Evolutionary conservation across 2,888 invertebrate genomes (phyloP).

Genomic region (Eristalinus sepulchralis): DNA sequence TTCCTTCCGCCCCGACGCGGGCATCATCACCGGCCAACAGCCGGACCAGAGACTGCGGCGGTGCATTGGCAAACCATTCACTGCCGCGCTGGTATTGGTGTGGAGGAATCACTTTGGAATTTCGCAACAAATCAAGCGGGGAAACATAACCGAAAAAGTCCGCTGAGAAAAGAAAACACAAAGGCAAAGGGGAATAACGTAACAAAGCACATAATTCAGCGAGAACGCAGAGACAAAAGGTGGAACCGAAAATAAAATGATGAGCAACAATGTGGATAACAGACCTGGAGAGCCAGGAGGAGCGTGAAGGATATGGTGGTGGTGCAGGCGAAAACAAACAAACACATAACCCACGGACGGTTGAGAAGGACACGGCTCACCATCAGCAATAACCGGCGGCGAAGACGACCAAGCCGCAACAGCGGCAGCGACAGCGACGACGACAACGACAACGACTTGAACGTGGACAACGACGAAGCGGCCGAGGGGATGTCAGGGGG

Average conservation of each 20-base stretch:
- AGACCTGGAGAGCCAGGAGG: slow-evolving; percentile 32
- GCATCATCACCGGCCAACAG: not conserved
- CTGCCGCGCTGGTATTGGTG: not conserved
- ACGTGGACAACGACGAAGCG: slow-evolving; percentile 29
- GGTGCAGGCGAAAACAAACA: slow-evolving; percentile 28
- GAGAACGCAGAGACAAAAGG: slow-evolving; percentile 54
- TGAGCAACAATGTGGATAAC: slow-evolving; percentile 50
- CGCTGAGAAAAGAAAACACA: not conserved
- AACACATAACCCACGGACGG: slow-evolving; percentile 8
- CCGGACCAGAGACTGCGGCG: not conserved
- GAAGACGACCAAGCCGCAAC: slow-evolving; percentile 23
- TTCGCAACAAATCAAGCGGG: slow-evolving; percentile 46
- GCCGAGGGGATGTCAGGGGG: slow-evolving; percentile 17
- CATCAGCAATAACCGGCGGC: not conserved
- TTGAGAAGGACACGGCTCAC: slow-evolving; percentile 20
- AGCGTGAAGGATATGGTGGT: slow-evolving; percentile 58
- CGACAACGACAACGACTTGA: slow-evolving; percentile 3
- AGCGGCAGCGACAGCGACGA: slow-evolving; percentile 9
- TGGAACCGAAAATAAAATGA: slow-evolving; percentile 58
- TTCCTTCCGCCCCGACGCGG: not conserved
- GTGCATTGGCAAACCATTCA: not conserved
- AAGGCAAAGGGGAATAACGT: not conserved
- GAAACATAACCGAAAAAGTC: not conserved
- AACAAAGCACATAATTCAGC: slow-evolving; percentile 23
- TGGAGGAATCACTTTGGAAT: slow-evolving; percentile 53